Percentiles rank a stretch among this genome's conserved stretches.
Conservation (phyloP, 2,888 invertebrate genomes). For the Caradrina kadenii region DNA sequence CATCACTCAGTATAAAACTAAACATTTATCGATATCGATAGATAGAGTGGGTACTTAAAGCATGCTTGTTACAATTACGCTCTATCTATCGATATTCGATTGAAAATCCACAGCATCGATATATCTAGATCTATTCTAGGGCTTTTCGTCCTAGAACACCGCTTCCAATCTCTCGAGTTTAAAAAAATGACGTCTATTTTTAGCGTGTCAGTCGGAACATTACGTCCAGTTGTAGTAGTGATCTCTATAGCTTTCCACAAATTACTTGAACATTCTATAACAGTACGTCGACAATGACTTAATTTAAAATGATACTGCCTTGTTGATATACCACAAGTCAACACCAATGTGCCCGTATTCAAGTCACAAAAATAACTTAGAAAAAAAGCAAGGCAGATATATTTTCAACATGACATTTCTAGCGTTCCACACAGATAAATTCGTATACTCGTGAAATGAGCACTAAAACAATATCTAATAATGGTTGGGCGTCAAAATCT, state of each 20-base stretch:
- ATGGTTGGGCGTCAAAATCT: conserved; percentile 23
- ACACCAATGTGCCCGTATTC: conserved; percentile 6
- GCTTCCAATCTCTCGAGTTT: conserved; percentile 37
- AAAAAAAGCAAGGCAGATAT: conserved; percentile 5
- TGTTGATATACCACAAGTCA: conserved; percentile 18
- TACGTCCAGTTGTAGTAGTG: conserved; percentile 25
- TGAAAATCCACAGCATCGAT: conserved; percentile 41
- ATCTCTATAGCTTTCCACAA: conserved; percentile 24
- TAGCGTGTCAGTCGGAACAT: conserved; percentile 35
- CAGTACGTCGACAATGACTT: conserved; percentile 14
- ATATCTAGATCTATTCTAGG: conserved; percentile 38
- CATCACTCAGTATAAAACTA: conserved; percentile 56
- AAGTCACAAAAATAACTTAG: not conserved
- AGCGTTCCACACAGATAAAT: conserved; percentile 39
- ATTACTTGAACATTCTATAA: conserved; percentile 30
- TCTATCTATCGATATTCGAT: conserved; percentile 41
- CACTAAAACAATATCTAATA: conserved; percentile 7
- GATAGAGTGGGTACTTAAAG: conserved; percentile 38
- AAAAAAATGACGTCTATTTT: conserved; percentile 26
- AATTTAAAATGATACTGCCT: conserved; percentile 18
- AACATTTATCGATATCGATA: conserved; percentile 47
- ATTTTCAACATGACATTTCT: conserved; percentile 18
- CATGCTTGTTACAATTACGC: conserved; percentile 25
- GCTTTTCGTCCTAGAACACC: conserved; percentile 37
- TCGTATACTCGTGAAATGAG: conserved; percentile 52